Percentiles rank a stretch among this genome's conserved stretches.
These are phyloP conservation scores for Drosophila orosa DNA, from an alignment of 1,140 invertebrate genomes.

Conservation along the genomic window DNA sequence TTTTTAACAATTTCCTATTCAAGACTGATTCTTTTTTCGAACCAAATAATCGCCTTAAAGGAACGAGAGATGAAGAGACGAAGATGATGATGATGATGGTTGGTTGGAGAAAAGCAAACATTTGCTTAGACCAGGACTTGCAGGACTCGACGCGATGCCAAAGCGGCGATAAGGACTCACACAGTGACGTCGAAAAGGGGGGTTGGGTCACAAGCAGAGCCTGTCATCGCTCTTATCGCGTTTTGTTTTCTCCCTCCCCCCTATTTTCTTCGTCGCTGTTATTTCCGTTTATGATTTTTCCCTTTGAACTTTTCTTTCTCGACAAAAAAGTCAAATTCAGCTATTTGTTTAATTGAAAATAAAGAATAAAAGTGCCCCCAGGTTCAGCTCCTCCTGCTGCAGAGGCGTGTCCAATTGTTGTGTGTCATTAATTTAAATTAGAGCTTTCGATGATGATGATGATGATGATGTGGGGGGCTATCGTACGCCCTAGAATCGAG, in stretches of 20 bases:
- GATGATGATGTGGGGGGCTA: too few species aligned
- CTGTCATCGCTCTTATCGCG: conserved; percentile 64
- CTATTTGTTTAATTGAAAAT: conserved; percentile 82
- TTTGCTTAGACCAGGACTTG: conserved; percentile 56
- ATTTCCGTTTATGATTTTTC: conserved; percentile 71
- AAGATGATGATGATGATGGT: neutral
- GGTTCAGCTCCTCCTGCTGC: neutral
- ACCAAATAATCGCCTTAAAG: conserved; percentile 66
- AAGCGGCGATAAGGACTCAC: conserved; percentile 62
- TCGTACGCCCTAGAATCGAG: neutral
- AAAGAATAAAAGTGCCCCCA: conserved; percentile 25
- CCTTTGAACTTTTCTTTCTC: conserved; percentile 62
- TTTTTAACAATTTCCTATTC: conserved; percentile 27
- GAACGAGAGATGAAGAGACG: neutral
- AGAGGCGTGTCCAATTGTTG: conserved; percentile 66
- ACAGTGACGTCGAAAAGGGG: conserved; percentile 19
- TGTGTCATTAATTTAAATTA: conserved; percentile 78
- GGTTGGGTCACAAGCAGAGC: neutral
- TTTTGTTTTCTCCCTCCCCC: conserved; percentile 25
- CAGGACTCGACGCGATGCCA: conserved; percentile 58
- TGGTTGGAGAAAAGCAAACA: conserved; percentile 46
- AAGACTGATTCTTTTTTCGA: neutral
- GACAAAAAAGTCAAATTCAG: conserved; percentile 79
- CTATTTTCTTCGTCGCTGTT: conserved; percentile 29
- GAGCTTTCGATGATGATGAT: conserved; percentile 26